Percentiles rank a stretch among this genome's conserved stretches.
phyloP scores from a whole-genome alignment of 2,797 vertebrate genomes.

The Propithecus perrieri region DNA sequence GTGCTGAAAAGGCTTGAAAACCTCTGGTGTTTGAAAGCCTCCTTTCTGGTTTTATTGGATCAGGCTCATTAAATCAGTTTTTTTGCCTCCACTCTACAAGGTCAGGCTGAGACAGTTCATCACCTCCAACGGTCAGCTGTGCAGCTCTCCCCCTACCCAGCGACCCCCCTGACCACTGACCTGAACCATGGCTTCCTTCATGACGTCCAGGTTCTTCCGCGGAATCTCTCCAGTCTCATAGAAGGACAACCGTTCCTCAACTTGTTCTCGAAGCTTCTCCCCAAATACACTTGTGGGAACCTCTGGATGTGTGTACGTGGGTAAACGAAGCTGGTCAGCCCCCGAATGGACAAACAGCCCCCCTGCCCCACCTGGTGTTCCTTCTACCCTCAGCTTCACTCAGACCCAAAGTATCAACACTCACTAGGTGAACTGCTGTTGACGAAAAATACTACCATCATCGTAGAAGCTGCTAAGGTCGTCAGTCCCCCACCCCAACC shows the following conservation, averaged over 20 bases:
- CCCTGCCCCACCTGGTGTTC: too few species aligned
- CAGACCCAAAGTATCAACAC: constrained; percentile 88
- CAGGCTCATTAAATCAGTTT: constrained; percentile 99
- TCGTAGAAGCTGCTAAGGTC: constrained; percentile 80
- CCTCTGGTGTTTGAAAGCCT: background rate
- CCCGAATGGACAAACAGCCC: background rate
- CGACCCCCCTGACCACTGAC: constrained; percentile 79
- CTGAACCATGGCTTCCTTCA: constrained; percentile 95
- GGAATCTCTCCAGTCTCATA: constrained; percentile 95
- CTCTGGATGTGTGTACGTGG: constrained; percentile 83
- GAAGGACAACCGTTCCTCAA: constrained; percentile 95
- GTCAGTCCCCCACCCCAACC: background rate
- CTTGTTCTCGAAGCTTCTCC: constrained; percentile 95
- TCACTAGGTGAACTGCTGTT: constrained; percentile 93
- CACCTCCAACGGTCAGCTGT: constrained; percentile 85
- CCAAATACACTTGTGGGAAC: constrained; percentile 94
- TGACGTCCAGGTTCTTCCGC: constrained; percentile 95
- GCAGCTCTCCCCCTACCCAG: rapidly evolving
- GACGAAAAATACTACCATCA: constrained; percentile 99
- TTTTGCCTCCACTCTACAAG: constrained; percentile 87
- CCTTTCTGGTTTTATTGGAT: constrained; percentile 79
- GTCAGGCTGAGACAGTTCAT: constrained; percentile 90
- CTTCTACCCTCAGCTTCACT: constrained; percentile 84
- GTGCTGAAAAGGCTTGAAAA: rapidly evolving
- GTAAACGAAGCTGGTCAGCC: constrained; percentile 4